phyloP scores from a whole-genome alignment of 2,888 invertebrate species.

The Oscheius sp. region DNA sequence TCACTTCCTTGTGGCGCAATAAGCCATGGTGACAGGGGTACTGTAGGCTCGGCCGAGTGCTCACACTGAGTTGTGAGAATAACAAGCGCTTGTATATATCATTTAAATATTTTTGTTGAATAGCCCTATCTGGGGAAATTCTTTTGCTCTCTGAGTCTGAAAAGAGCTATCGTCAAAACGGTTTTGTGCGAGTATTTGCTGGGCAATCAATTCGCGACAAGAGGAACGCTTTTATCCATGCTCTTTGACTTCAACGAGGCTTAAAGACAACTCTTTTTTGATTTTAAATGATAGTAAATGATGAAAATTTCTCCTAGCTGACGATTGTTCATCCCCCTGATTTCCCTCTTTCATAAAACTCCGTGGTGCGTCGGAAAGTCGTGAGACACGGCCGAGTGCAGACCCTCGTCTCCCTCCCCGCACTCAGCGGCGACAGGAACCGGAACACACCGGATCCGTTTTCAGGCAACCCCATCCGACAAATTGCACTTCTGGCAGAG shows the following conservation, averaged over 20 bases:
- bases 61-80: conserved; percentile 8
- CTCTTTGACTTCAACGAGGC: neutral
- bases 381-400: conserved; percentile 28
- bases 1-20: conserved; percentile 28
- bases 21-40: conserved; percentile 8
- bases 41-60: conserved; percentile 3
- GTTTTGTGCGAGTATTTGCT: neutral
- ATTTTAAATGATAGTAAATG: neutral
- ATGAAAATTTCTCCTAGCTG: too few species aligned
- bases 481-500: conserved; percentile 24
- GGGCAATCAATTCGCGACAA: neutral
- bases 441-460: conserved; percentile 21
- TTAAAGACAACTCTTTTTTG: neutral
- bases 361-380: conserved; percentile 24
- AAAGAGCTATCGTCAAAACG: neutral
- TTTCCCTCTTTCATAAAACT: conserved; percentile 20
- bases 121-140: too few species aligned
- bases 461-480: conserved; percentile 14
- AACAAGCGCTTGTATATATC: neutral
- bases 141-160: too few species aligned
- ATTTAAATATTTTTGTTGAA: neutral
- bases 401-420: conserved; percentile 21
- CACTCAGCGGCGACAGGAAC: conserved; percentile 24
- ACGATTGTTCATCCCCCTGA: neutral
- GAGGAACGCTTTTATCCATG: neutral